Percentiles rank a stretch among this genome's conserved stretches.
Evolutionary conservation across 2,113 vertebrate species (phyloP).

Genomic region (Bambusicola thoracicus): DNA sequence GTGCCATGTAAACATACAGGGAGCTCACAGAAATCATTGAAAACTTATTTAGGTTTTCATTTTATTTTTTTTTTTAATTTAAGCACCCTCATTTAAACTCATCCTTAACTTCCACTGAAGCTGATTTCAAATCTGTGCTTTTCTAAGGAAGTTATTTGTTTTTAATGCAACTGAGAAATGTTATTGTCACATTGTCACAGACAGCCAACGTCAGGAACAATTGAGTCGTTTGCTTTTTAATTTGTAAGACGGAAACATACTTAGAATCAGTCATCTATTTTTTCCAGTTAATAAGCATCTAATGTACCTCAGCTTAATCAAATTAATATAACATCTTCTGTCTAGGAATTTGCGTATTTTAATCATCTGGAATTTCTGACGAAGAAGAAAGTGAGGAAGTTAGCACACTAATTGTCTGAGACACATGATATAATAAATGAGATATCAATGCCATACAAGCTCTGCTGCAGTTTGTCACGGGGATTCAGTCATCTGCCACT

Average conservation of each 20-base stretch:
- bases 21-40: neutral
- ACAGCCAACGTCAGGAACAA: neutral
- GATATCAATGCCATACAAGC: neutral
- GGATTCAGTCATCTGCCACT: neutral
- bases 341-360: conserved; percentile 14
- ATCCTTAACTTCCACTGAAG: neutral
- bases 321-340: neutral
- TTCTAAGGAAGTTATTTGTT: neutral
- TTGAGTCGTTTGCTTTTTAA: neutral
- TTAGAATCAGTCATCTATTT: neutral
- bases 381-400: neutral
- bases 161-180: neutral
- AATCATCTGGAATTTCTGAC: conserved; percentile 6
- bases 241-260: neutral
- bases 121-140: neutral
- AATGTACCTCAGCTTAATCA: neutral
- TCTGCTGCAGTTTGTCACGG: neutral
- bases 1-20: neutral
- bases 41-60: no score
- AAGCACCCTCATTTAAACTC: neutral
- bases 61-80: no score
- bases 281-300: neutral
- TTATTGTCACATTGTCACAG: neutral
- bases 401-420: neutral
- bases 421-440: conserved; percentile 20